Evolutionary conservation across 2,888 invertebrate genomes (phyloP).

Genomic region (Myopa tessellatipennis): DNA sequence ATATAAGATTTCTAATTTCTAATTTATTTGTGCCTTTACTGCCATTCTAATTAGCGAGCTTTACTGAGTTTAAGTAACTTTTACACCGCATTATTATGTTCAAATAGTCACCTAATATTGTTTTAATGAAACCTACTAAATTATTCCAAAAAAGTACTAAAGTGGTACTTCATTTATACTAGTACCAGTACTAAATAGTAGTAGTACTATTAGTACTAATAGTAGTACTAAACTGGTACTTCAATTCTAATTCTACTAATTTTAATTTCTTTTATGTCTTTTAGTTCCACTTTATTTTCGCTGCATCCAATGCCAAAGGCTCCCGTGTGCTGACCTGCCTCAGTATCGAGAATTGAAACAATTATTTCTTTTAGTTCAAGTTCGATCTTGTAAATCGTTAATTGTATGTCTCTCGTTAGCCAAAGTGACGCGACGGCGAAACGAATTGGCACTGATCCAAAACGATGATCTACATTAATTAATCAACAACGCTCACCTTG

Average conservation of each 20-base stretch:
- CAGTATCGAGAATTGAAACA: slow-evolving; percentile 55
- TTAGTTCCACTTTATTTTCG: background rate
- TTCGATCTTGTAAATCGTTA: slow-evolving; percentile 50
- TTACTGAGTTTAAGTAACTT: too few relatives aligned
- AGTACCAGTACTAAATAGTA: too few relatives aligned
- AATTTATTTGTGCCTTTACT: too few relatives aligned
- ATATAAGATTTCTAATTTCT: too few relatives aligned
- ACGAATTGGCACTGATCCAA: slow-evolving; percentile 48
- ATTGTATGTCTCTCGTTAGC: slow-evolving; percentile 15
- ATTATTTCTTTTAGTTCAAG: slow-evolving; percentile 61
- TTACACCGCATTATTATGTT: too few relatives aligned
- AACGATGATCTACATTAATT: slow-evolving; percentile 33
- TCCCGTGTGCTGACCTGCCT: slow-evolving; percentile 58
- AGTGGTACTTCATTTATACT: too few relatives aligned
- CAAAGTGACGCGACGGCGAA: slow-evolving; percentile 39
- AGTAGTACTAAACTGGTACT: too few relatives aligned
- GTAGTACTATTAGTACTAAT: too few relatives aligned
- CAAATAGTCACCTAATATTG: too few relatives aligned
- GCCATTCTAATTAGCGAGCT: too few relatives aligned
- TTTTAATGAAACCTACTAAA: too few relatives aligned
- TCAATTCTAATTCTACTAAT: background rate
- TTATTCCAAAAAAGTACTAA: too few relatives aligned
- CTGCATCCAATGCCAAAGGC: slow-evolving; percentile 2
- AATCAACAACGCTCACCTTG: slow-evolving; percentile 71
- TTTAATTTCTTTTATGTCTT: background rate